These are phyloP conservation scores for Toxotes chatareus DNA, from an alignment of 2,113 vertebrate genomes.

Conservation along the genomic window DNA sequence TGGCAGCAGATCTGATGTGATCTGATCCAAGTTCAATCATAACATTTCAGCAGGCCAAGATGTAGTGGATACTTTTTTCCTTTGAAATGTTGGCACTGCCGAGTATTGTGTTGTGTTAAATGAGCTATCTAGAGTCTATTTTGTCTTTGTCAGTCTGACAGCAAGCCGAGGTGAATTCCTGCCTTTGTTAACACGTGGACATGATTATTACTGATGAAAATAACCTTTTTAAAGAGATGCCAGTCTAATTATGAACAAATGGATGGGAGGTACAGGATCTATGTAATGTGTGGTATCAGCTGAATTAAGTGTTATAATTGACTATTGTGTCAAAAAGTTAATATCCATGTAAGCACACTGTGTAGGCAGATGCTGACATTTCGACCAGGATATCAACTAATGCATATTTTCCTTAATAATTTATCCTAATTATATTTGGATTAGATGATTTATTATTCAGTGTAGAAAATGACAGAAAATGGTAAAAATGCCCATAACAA, in stretches of 20 bases:
- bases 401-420: neutral
- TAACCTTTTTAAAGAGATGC: neutral
- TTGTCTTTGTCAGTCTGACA: slow-evolving; percentile 43
- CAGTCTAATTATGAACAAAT: neutral
- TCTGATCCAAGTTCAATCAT: slow-evolving; percentile 67
- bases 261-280: neutral
- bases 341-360: neutral
- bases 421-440: neutral
- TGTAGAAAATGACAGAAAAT: neutral
- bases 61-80: slow-evolving; percentile 54
- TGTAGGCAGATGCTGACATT: neutral
- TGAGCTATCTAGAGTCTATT: slow-evolving; percentile 45
- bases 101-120: slow-evolving; percentile 46
- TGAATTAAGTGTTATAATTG: neutral
- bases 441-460: neutral
- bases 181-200: slow-evolving; percentile 11
- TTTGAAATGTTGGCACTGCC: slow-evolving; percentile 47
- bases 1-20: slow-evolving; percentile 66
- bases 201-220: neutral
- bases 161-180: slow-evolving; percentile 22
- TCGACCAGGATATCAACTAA: neutral
- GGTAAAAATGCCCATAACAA: neutral
- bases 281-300: neutral
- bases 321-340: neutral
- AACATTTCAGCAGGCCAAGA: slow-evolving; percentile 65